These are phyloP conservation scores for Phacellophora camtschatica DNA, from an alignment of 30 jellyfish, hydroid and myxozoan genomes.

Conservation along the genomic window DNA sequence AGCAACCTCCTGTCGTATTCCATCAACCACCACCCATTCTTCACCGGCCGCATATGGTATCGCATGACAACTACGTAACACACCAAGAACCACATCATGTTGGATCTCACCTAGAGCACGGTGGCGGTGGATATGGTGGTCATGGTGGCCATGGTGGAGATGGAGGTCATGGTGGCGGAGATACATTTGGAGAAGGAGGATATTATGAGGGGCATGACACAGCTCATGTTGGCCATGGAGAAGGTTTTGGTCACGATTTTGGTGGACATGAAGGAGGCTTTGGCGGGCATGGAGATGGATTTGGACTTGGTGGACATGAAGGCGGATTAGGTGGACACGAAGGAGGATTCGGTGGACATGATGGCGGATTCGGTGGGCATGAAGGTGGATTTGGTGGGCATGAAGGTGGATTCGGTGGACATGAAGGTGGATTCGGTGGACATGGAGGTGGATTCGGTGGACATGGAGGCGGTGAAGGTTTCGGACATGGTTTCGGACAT, in stretches of 20 bases:
- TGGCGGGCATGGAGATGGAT: constrained; percentile 59
- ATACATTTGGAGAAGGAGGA: constrained; percentile 41
- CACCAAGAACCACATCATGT: constrained; percentile 91
- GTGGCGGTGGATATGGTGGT: constrained; percentile 69
- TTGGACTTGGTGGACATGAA: constrained; percentile 39
- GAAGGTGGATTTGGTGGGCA: constrained; percentile 40
- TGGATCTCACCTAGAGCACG: constrained; percentile 87
- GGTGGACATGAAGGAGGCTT: constrained; percentile 72
- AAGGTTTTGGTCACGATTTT: constrained; percentile 47
- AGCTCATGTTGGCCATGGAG: constrained; percentile 75
- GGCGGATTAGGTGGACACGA: constrained; percentile 66
- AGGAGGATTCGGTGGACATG: constrained; percentile 65
- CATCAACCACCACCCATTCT: constrained; percentile 97
- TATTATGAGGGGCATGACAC: constrained; percentile 63
- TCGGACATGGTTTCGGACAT: constrained; percentile 30
- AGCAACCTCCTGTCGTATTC: constrained; percentile 94
- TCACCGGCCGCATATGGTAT: constrained; percentile 90
- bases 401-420: constrained; percentile 23
- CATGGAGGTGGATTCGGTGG: constrained; percentile 40
- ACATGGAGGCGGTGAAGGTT: constrained; percentile 39
- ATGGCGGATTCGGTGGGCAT: constrained; percentile 47
- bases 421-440: constrained; percentile 38
- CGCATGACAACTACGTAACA: constrained; percentile 87
- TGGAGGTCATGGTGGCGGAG: constrained; percentile 21
- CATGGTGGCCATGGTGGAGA: constrained; percentile 45